phyloP scores from a whole-genome alignment of 2,113 vertebrate genomes.

The Urocynchramus pylzowi region DNA sequence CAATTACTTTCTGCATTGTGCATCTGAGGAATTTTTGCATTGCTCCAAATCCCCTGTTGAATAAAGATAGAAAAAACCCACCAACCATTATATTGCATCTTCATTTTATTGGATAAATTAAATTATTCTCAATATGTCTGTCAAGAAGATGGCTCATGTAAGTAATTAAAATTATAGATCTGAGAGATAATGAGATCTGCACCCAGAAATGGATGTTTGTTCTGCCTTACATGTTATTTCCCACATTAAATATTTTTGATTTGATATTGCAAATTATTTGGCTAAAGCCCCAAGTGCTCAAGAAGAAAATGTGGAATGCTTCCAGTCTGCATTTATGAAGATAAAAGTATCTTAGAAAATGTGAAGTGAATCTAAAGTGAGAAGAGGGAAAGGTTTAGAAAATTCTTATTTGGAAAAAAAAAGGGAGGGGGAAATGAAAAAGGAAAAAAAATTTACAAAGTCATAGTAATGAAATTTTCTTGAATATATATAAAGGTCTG shows the following conservation, averaged over 20 bases:
- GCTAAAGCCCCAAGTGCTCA: not conserved
- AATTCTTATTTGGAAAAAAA: not conserved
- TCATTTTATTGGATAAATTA: not conserved
- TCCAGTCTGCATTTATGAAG: not conserved
- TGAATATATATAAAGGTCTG: not conserved
- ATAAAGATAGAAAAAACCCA: not conserved
- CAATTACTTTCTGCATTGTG: not conserved
- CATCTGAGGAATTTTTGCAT: not conserved
- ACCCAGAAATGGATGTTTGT: not conserved
- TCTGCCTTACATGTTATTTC: not conserved
- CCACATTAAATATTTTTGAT: not conserved
- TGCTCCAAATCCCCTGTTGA: not conserved
- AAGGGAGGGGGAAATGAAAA: accelerated
- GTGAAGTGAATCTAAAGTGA: not conserved
- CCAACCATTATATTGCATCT: not conserved
- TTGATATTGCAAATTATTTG: not conserved
- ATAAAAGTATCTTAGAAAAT: not conserved
- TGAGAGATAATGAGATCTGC: not conserved
- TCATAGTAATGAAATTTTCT: not conserved
- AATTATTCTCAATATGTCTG: not conserved
- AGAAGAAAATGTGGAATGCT: not conserved
- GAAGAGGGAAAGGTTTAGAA: not conserved
- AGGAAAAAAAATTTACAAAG: not conserved
- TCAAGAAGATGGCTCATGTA: not conserved
- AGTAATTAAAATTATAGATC: not conserved